These are phyloP conservation scores for Aramus guarauna DNA, from an alignment of 2,113 vertebrate genomes.

Conservation along the genomic window DNA sequence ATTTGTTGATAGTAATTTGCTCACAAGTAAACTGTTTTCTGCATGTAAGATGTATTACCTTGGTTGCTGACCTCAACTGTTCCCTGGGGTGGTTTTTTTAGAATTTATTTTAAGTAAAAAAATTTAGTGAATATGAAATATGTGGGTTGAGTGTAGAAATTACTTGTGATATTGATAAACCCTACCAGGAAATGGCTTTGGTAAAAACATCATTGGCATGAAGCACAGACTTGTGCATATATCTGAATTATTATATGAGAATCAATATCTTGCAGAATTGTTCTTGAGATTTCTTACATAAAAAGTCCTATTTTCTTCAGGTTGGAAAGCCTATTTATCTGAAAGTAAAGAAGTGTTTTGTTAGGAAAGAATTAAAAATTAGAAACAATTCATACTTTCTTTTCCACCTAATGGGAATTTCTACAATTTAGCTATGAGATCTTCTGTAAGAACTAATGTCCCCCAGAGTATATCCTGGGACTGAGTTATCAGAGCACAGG, in stretches of 20 bases:
- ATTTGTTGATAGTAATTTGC: background rate
- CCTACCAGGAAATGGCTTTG: background rate
- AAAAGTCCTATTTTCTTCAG: background rate
- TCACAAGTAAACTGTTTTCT: background rate
- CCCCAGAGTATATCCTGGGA: background rate
- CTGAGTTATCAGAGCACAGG: background rate
- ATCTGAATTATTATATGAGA: background rate
- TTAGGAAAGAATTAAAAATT: background rate
- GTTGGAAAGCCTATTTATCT: background rate
- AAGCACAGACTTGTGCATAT: background rate
- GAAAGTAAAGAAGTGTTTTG: background rate
- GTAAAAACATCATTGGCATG: background rate
- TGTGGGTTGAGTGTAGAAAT: background rate
- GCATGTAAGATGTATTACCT: background rate
- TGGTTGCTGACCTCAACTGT: background rate
- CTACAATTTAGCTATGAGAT: background rate
- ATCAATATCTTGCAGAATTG: background rate
- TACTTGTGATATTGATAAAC: background rate
- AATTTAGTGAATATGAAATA: background rate
- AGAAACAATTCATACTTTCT: background rate
- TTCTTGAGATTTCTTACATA: background rate
- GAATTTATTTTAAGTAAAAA: background rate
- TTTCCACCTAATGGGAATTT: background rate
- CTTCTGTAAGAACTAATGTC: background rate
- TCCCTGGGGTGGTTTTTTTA: background rate